Percentiles rank a stretch among this genome's conserved stretches.
Conservation (phyloP, 2,888 invertebrate species). For the Lepeophtheirus nordmannii region DNA sequence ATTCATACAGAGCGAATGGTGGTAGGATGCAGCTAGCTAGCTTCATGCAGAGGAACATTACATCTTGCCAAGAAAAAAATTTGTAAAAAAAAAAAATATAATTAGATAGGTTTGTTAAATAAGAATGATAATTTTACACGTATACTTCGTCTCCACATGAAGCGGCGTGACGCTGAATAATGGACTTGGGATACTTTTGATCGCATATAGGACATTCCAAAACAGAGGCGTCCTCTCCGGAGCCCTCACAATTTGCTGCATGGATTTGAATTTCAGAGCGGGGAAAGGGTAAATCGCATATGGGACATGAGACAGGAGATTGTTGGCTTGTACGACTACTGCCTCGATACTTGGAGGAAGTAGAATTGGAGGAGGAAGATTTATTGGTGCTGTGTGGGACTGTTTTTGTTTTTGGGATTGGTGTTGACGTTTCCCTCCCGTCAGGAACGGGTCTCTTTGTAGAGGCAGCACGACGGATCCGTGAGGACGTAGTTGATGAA, state of each 20-base stretch:
- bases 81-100: too few species aligned
- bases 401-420: neutral
- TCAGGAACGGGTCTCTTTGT: neutral
- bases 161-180: conserved; percentile 8
- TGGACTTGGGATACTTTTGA: conserved; percentile 2
- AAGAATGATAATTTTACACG: neutral
- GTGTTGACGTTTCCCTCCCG: neutral
- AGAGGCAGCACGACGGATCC: neutral
- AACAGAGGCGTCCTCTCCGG: neutral
- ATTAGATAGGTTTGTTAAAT: too few species aligned
- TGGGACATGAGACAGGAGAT: conserved; percentile 5
- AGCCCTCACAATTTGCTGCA: conserved; percentile 17
- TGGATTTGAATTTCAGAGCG: conserved; percentile 5
- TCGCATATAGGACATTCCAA: conserved; percentile 19
- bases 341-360: neutral
- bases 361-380: neutral
- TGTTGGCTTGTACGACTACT: neutral
- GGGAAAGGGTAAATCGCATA: neutral
- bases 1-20: too few species aligned
- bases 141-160: conserved; percentile 19
- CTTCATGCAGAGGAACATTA: too few species aligned
- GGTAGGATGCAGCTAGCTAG: too few species aligned
- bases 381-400: too few species aligned
- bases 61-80: too few species aligned
- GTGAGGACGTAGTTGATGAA: neutral